Conservation (phyloP, 30 jellyfish, hydroid and myxozoan genomes). For the Aurelia coerulea region DNA sequence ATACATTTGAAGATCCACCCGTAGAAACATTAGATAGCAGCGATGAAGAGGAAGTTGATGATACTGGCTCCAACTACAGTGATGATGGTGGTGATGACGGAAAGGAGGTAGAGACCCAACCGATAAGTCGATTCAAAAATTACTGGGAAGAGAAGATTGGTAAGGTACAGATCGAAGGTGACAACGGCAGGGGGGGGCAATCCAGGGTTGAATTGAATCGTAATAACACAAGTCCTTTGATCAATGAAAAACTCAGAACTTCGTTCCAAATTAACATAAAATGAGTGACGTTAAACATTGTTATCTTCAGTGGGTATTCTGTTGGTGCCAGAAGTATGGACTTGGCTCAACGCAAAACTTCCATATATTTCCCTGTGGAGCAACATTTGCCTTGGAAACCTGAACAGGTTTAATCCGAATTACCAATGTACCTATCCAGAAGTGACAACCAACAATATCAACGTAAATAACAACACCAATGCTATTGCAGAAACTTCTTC, state of each 20-base stretch:
- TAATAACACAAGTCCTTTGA: too few relatives aligned
- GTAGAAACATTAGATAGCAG: too few relatives aligned
- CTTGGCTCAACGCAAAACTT: slow-evolving; percentile 1
- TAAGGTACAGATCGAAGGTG: background rate
- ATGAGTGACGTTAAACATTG: too few relatives aligned
- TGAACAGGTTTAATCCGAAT: background rate
- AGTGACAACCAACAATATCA: background rate
- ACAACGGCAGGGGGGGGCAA: background rate
- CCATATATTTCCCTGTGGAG: slow-evolving; percentile 18
- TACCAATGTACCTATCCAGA: background rate
- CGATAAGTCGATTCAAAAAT: background rate
- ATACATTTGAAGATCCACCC: background rate
- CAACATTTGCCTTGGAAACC: slow-evolving; percentile 20
- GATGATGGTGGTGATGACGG: background rate
- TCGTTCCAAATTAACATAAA: too few relatives aligned
- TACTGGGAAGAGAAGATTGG: background rate
- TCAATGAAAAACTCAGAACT: too few relatives aligned
- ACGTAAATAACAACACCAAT: background rate
- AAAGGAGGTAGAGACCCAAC: background rate
- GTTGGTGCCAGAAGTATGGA: background rate
- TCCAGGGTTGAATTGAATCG: background rate
- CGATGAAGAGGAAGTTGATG: background rate
- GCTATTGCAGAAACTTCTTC: background rate
- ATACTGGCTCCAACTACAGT: background rate
- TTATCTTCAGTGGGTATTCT: too few relatives aligned